Evolutionary conservation across 1,140 invertebrate genomes (phyloP).

Genomic region (Euura lappo): DNA sequence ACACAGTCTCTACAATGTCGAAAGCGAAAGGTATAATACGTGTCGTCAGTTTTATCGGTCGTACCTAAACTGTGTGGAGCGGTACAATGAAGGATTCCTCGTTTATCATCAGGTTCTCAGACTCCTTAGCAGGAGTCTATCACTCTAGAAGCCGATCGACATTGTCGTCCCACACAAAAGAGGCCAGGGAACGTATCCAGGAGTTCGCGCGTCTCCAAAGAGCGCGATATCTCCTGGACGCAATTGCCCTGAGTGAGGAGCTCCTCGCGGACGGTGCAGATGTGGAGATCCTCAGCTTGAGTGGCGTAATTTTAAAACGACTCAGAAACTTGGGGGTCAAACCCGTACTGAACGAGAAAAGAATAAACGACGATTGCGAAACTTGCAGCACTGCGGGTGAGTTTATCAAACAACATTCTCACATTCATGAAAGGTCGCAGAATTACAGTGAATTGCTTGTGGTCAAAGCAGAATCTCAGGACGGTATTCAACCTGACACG

Average conservation of each 20-base stretch:
- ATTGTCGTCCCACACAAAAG: constrained; percentile 34
- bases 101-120: neutral
- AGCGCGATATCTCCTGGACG: constrained; percentile 56
- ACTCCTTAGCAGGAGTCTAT: neutral
- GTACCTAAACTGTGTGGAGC: too few species aligned
- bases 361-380: neutral
- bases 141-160: constrained; percentile 9
- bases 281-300: constrained; percentile 71
- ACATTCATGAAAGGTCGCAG: too few species aligned
- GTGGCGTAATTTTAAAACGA: constrained; percentile 66
- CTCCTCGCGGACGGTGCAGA: constrained; percentile 69
- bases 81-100: neutral
- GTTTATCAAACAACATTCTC: too few species aligned
- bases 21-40: constrained; percentile 35
- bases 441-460: too few species aligned
- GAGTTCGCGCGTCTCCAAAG: constrained; percentile 48
- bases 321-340: constrained; percentile 59
- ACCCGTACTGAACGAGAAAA: constrained; percentile 19
- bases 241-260: constrained; percentile 68
- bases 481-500: constrained; percentile 16
- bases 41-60: neutral
- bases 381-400: constrained; percentile 52
- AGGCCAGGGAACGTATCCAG: constrained; percentile 49
- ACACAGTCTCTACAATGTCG: constrained; percentile 33
- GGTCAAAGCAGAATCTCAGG: constrained; percentile 19